These are phyloP conservation scores for Tenebrosternarchus preto DNA, from an alignment of 2,113 vertebrate species.

Conservation along the genomic window DNA sequence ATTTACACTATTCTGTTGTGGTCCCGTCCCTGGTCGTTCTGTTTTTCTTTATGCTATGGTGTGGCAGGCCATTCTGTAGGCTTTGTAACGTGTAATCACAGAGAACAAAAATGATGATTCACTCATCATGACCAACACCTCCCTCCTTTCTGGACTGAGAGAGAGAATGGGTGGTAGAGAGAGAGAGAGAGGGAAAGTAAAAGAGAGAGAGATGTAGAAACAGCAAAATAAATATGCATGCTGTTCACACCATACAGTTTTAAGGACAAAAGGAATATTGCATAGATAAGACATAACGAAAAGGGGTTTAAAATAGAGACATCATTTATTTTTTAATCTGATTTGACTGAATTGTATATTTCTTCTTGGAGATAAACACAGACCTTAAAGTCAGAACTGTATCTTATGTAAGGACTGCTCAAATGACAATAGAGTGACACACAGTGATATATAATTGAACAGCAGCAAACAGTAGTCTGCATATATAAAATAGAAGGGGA, in stretches of 20 bases:
- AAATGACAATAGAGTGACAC: not conserved
- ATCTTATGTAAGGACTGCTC: not conserved
- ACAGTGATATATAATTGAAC: not conserved
- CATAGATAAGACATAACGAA: not conserved
- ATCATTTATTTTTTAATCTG: not conserved
- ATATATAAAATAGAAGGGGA: no score
- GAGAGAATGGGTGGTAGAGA: not conserved
- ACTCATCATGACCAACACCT: not conserved
- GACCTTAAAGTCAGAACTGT: not conserved
- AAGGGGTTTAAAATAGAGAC: not conserved
- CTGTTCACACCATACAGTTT: not conserved
- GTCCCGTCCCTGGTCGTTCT: not conserved
- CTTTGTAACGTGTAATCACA: not conserved
- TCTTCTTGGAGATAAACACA: not conserved
- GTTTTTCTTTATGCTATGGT: not conserved
- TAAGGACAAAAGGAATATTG: no score
- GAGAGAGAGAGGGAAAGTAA: not conserved
- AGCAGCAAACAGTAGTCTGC: not conserved
- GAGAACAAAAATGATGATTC: constrained; percentile 4
- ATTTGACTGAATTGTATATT: not conserved
- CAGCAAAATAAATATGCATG: not conserved
- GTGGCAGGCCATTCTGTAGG: not conserved
- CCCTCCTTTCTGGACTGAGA: not conserved
- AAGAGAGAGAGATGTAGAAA: not conserved
- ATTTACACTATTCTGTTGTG: not conserved